Base-by-base conservation (phyloP, 2,888 invertebrate genomes). In the Pemphredon lugubris region DNA sequence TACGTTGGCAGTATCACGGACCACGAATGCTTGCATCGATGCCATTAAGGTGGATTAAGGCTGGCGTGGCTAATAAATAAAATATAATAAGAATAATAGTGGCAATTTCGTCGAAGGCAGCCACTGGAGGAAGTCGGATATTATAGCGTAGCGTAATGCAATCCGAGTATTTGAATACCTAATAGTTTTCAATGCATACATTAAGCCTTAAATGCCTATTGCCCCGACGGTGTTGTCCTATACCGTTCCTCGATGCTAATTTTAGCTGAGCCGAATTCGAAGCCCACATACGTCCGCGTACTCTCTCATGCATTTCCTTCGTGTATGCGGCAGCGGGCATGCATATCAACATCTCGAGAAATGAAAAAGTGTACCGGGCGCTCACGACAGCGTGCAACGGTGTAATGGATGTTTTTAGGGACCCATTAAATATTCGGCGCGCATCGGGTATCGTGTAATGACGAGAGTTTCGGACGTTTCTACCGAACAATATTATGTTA, bases 131-230 rank as follows among this genome's bases (percentile, higher is more conserved):
- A 79, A 79, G 80, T 79, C 66, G 61, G 69, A 67, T 80, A 83
- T 83, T 84, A 84, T 65, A 78, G 73, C 61, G 61, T 73, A 77
- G 77, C 82, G 84, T 85, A 86, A 87, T 86, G 82, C 85, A 87
- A 87, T 87, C 83, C 83, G 77, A 77, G 84, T 85, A 87, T 87
- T 87, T 87, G 86, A 87, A 87, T 87, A 87, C 82, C 85, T 87
- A 86, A 87, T 87, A 85, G 86, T 85, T 86, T 87, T 87, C 87
- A 86, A 86, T 87, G 86, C 87, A 87, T 87, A 87, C 83, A 87
- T 87, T 85, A 87, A 83, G 77, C 79, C 79, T 79, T 82, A 84
- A 87, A 86, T 78, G 84, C 77, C 84, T 79, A 83, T 84, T 84
- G 84, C 75, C 79, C 77, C 58, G 75, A 75, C 81, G 77, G 75